Conservation (phyloP, 2,797 vertebrate species). For the Sparus aurata region DNA sequence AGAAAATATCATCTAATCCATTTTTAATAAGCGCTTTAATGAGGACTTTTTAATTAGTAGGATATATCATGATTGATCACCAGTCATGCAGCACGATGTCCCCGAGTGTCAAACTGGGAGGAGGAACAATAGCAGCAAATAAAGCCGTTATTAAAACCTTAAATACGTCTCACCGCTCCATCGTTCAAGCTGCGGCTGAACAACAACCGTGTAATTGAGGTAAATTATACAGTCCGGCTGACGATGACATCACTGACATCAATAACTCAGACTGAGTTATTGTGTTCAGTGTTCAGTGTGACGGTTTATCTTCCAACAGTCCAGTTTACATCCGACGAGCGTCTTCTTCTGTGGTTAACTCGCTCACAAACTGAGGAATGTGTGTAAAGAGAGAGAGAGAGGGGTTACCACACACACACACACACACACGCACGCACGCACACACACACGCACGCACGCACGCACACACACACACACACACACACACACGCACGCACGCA, state of each 20-base stretch:
- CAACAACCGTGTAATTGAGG: constrained; percentile 1
- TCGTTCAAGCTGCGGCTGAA: neutral
- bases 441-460: constrained; percentile 26
- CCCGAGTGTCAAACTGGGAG: constrained; percentile 13
- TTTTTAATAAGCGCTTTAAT: constrained; percentile 52
- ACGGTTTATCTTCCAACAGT: neutral
- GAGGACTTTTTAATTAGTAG: constrained; percentile 56
- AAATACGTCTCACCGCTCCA: constrained; percentile 13
- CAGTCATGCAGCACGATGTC: neutral
- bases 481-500: constrained; percentile 28
- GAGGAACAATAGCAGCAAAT: constrained; percentile 20
- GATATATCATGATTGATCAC: constrained; percentile 44
- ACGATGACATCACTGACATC: neutral
- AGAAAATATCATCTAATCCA: constrained; percentile 17
- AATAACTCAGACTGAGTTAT: too few relatives aligned
- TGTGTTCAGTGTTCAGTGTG: neutral
- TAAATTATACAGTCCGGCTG: constrained; percentile 10
- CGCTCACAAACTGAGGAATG: constrained; percentile 33
- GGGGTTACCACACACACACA: neutral
- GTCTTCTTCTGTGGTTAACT: constrained; percentile 14
- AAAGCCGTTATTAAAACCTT: constrained; percentile 30
- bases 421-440: constrained; percentile 25
- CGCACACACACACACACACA: constrained; percentile 24
- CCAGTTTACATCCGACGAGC: neutral
- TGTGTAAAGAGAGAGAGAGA: neutral